phyloP scores from a whole-genome alignment of 1,140 invertebrate genomes.

The Lepidostoma basale region DNA sequence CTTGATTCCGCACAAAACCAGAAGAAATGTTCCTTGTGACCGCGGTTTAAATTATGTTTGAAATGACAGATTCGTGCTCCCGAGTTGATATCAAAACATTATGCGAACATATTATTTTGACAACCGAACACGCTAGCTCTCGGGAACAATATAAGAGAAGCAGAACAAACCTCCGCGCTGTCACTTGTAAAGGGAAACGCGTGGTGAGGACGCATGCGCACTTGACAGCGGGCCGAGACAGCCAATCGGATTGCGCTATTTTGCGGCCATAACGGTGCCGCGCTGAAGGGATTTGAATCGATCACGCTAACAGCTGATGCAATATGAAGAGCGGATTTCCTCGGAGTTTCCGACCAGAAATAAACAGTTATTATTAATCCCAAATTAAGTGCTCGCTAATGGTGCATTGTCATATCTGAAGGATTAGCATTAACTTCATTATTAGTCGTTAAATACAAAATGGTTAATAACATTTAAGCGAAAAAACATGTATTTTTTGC shows the following conservation, averaged over 20 bases:
- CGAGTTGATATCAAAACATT: background rate
- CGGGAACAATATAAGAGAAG: constrained; percentile 24
- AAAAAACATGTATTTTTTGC: too few relatives aligned
- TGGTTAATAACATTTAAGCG: too few relatives aligned
- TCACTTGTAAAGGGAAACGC: constrained; percentile 10
- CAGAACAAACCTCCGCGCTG: constrained; percentile 9
- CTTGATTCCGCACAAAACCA: background rate
- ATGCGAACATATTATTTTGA: constrained; percentile 13
- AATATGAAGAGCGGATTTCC: constrained; percentile 25
- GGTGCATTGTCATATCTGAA: too few relatives aligned
- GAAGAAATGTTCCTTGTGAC: too few relatives aligned
- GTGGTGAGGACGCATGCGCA: constrained; percentile 15
- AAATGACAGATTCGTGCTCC: constrained; percentile 15
- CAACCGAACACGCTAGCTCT: background rate
- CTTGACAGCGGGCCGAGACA: background rate
- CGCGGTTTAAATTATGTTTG: background rate
- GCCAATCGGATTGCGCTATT: constrained; percentile 1
- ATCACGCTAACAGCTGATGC: constrained; percentile 30
- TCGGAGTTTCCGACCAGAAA: background rate
- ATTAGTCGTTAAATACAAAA: too few relatives aligned
- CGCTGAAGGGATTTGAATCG: constrained; percentile 17
- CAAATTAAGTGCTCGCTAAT: too few relatives aligned
- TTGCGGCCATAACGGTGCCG: constrained; percentile 7
- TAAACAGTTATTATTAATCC: too few relatives aligned
- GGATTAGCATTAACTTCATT: too few relatives aligned